Conservation (phyloP, 2,888 invertebrate species). For the Luperina nickerlii region DNA sequence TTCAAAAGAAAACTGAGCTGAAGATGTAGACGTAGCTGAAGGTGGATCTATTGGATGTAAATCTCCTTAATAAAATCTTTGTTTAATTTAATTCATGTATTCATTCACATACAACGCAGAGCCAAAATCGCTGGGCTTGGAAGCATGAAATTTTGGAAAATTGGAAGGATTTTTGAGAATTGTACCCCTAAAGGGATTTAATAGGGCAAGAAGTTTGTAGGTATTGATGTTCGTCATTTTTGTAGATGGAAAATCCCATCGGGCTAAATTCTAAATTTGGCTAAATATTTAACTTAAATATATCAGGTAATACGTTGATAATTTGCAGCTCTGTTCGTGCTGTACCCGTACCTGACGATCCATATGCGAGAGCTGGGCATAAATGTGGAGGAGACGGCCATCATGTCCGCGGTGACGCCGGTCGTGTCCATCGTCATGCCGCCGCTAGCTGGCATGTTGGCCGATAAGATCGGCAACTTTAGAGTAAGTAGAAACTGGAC, state of each 20-base stretch:
- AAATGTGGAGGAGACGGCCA: slow-evolving; percentile 94
- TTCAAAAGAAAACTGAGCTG: neutral
- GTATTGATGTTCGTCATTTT: neutral
- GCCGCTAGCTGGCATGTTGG: slow-evolving; percentile 93
- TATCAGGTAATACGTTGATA: neutral
- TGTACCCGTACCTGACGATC: slow-evolving; percentile 95
- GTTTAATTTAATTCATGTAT: neutral
- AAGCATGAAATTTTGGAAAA: neutral
- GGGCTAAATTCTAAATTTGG: neutral
- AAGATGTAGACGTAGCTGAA: neutral
- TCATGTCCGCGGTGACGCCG: slow-evolving; percentile 94
- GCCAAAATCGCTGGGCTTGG: neutral
- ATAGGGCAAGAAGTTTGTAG: neutral
- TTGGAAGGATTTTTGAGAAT: neutral
- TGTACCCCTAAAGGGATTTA: neutral
- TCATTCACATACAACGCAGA: neutral
- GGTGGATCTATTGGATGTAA: neutral
- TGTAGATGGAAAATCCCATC: neutral
- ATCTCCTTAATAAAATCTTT: neutral
- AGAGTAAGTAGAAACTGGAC: slow-evolving; percentile 86
- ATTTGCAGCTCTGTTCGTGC: slow-evolving; percentile 92
- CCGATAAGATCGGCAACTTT: slow-evolving; percentile 95
- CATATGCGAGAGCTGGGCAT: slow-evolving; percentile 95
- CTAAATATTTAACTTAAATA: neutral
- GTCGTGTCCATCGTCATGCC: slow-evolving; percentile 94